phyloP scores from a whole-genome alignment of 1,140 invertebrate genomes.

The Drosophila mojavensis region DNA sequence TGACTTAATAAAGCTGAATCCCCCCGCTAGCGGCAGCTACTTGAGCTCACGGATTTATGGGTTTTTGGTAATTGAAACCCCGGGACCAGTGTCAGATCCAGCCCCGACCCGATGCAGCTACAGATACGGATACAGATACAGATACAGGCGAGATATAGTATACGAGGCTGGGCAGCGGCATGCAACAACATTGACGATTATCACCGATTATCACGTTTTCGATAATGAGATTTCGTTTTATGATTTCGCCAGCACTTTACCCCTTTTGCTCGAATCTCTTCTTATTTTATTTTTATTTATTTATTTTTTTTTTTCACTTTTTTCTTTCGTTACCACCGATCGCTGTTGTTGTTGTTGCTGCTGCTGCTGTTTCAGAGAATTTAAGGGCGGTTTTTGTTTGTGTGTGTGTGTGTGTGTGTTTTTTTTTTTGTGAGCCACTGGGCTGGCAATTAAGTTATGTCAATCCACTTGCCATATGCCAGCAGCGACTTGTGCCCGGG shows the following conservation, averaged over 20 bases:
- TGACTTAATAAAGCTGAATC: conserved; percentile 50
- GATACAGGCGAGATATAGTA: too few species aligned
- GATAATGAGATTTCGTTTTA: conserved; percentile 76
- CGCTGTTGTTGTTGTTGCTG: conserved; percentile 1
- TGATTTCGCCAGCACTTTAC: conserved; percentile 42
- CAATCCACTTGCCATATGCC: conserved; percentile 62
- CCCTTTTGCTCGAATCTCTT: conserved; percentile 26
- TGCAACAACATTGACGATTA: conserved; percentile 74
- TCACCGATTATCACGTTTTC: conserved; percentile 78
- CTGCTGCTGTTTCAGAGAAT: background rate
- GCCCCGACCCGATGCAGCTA: background rate
- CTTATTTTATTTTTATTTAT: conserved; percentile 6
- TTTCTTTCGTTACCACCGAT: conserved; percentile 12
- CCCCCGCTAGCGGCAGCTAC: conserved; percentile 24
- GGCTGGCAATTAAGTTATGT: conserved; percentile 58
- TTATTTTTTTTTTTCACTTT: conserved; percentile 6
- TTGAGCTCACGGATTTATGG: conserved; percentile 51
- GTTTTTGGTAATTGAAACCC: conserved; percentile 54
- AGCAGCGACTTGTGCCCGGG: conserved; percentile 5
- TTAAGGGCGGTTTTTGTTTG: conserved; percentile 37
- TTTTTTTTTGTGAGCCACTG: conserved; percentile 5
- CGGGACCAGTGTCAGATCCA: conserved; percentile 9
- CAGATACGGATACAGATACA: conserved; percentile 1
- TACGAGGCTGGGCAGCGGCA: background rate
- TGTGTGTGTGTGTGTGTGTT: too few species aligned